Evolutionary conservation across 1,140 invertebrate species (phyloP), one percentile per base, ranked within the genome.

Genomic region (Bombus haemorrhoidalis): DNA sequence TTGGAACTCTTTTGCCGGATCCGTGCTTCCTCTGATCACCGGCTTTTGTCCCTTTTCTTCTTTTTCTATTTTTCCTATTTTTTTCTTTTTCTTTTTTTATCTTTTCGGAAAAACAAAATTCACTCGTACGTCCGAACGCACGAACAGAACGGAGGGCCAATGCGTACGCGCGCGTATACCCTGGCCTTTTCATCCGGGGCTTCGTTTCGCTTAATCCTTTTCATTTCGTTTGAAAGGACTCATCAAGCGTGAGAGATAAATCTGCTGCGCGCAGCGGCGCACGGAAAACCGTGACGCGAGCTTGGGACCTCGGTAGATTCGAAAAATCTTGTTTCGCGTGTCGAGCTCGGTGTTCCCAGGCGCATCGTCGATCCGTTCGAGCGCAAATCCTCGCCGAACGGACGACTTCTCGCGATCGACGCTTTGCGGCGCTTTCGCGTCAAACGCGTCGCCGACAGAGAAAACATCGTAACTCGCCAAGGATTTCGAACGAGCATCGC

Each of bases 151-250:
- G n/a, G 0, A 68, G 15, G 15, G 66, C 62, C 37, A 64, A 12
- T 47, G 57, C 53, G 59, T 32, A 25, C 57, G n/a, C 37, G 32
- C 37, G 32, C 22, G 9, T 53, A 18, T 62, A 37, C 59, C 4
- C 41, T 59, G 13, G 28, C 53, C 41, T 64, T 74, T 74, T 43
- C 72, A 74, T 43, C 37, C 80, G n/a, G 47, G 28, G 53, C 25
- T 82, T 74, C 80, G 80, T 74, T 82, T 82, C 71, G 71, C 59
- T 82, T 82, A 82, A 82, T 28, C 71, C 59, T 43, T 75, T 82
- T 82, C 71, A 66, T 82, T 53, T 47, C 71, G 72, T 47, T 32
- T 83, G 72, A 83, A 83, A 76, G 81, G 64, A 53, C 81, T 82
- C 81, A 53, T 82, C 81, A 82, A 75, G n/a, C 71, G 71, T n/a